A percentile compares a stretch with the other conserved stretches of the same genome.
phyloP scores from a whole-genome alignment of 1,140 invertebrate genomes.

The Drosophila tropicalis region DNA sequence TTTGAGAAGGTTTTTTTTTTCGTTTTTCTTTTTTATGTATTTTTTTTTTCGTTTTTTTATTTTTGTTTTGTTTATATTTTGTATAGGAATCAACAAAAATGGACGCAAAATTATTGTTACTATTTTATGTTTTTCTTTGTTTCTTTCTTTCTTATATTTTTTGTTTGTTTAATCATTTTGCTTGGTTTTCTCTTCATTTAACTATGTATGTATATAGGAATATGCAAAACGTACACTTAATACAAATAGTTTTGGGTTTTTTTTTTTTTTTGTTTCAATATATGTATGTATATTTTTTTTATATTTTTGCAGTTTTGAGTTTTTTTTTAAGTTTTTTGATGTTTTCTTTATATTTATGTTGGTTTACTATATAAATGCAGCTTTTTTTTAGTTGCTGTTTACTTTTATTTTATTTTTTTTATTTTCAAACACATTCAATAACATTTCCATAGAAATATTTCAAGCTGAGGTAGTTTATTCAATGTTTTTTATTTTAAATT shows the following conservation, averaged over 20 bases:
- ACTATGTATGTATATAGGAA: conserved; percentile 70
- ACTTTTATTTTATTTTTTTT: no score
- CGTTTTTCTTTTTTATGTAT: conserved; percentile 2
- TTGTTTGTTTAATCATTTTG: conserved; percentile 45
- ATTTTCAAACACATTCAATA: conserved; percentile 72
- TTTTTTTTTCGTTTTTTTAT: conserved; percentile 6
- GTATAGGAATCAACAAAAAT: conserved; percentile 78
- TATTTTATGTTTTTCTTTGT: conserved; percentile 49
- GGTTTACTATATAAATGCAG: conserved; percentile 77
- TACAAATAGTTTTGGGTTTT: conserved; percentile 27
- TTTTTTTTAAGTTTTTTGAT: conserved; percentile 22
- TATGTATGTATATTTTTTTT: conserved; percentile 49
- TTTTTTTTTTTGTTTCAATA: conserved; percentile 24
- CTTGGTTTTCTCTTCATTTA: conserved; percentile 61
- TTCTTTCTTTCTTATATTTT: conserved; percentile 47
- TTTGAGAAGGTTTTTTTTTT: conserved; percentile 23
- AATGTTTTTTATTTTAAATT: conserved; percentile 34
- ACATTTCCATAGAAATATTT: conserved; percentile 80
- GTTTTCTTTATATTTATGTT: conserved; percentile 26
- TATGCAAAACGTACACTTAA: conserved; percentile 75
- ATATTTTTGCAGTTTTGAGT: conserved; percentile 11
- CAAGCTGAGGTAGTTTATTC: conserved; percentile 78
- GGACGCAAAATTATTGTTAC: conserved; percentile 79
- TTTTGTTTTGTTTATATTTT: conserved; percentile 23
- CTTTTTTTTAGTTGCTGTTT: conserved; percentile 42